Percentiles rank a stretch among this genome's conserved stretches.
Evolutionary conservation across 2,888 invertebrate species (phyloP).

Genomic region (Drosophila crucigera): DNA sequence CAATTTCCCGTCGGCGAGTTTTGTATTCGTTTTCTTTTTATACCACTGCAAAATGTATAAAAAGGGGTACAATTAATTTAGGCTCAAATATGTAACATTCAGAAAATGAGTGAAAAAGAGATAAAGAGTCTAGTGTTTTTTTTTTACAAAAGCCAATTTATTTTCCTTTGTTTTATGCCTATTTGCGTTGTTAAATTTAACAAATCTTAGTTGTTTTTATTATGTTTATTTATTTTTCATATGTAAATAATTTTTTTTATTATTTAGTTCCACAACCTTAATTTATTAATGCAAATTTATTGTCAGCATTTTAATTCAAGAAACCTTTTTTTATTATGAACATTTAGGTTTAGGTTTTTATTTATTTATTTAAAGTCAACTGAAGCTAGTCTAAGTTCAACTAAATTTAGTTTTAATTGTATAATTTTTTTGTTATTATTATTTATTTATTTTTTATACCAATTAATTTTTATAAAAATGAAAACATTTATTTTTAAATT

Average conservation of each 20-base stretch:
- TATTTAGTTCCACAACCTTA: neutral
- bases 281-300: neutral
- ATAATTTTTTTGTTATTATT: neutral
- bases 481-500: neutral
- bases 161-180: neutral
- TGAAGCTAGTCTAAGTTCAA: neutral
- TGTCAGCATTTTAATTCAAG: neutral
- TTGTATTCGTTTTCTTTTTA: constrained; percentile 24
- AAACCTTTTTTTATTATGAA: neutral
- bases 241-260: neutral
- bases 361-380: too few relatives aligned
- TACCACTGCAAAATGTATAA: neutral
- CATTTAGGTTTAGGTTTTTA: neutral
- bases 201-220: neutral
- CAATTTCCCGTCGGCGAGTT: constrained; percentile 76
- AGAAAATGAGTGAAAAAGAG: neutral
- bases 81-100: neutral
- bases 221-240: neutral
- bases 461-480: neutral
- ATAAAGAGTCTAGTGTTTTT: neutral
- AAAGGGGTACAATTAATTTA: neutral
- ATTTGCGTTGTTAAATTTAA: neutral
- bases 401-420: neutral
- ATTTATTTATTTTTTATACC: neutral
- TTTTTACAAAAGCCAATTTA: neutral